Base-by-base conservation (phyloP, 2,113 vertebrate genomes). In the Camelus dromedarius region DNA sequence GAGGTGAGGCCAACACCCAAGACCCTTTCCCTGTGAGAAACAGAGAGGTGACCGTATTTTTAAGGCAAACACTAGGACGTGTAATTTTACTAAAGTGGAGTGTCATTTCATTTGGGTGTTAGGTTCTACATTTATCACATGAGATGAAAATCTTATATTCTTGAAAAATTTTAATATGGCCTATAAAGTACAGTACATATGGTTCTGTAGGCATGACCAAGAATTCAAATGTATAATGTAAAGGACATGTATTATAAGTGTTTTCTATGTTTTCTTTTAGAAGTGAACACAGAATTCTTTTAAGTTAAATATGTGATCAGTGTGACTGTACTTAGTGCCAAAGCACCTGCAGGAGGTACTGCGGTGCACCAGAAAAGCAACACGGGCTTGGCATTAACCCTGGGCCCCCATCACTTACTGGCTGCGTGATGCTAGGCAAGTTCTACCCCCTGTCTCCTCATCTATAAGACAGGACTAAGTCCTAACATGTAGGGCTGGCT, bases 141-240 rank as follows among this genome's bases (percentile, higher is more conserved):
- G 92, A 52, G 46, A 90, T 35, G 42, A 70, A 93, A 95, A 96
- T 86, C 26, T 62, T 89, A 20, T 67, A 85, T 62, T 87, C 73
- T 89, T 73, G 26, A 83, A 85, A 93, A 66, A 69, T 66, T 82
- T 83, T 30, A 54, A 54, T 56, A 48, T 28, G 56, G 46, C 5
- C 32, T 86, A 3, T 86, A 62, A 67, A 80, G 64, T 67, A 69
- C 6, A 75, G 42, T 24, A 66, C 56, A 85, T 35, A 80, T 42
- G n/a, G n/a, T 84, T 95, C 67, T 91, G 54, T 84, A 88, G 82
- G 54, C 18, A 67, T 3, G 10, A 70, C 5, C 24, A 73, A 93
- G n/a, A 79, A 73, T 9, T 62, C 58, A 86, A 92, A 50, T 48
- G 35, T 85, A 32, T 35, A 90, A 75, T 30, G 18, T 54, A 66